Percentiles rank a stretch among this genome's conserved stretches.
Evolutionary conservation across 2,797 vertebrate genomes (phyloP).

Genomic region (Mionectes olivaceus): DNA sequence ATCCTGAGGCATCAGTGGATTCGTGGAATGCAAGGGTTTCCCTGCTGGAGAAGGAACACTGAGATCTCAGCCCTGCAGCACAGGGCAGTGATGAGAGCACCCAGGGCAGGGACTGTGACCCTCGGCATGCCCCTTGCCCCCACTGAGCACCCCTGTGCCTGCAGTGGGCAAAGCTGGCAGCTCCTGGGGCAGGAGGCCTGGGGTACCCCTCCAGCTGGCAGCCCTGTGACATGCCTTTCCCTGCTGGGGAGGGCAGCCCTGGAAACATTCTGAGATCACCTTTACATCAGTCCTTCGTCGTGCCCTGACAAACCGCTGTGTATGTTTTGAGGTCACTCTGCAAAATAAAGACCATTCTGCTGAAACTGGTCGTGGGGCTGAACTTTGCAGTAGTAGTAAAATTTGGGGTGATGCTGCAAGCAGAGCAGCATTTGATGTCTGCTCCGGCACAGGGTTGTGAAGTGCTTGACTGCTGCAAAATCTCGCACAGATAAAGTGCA

Average conservation of each 20-base stretch:
- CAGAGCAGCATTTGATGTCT: neutral
- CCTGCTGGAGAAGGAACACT: rapidly evolving
- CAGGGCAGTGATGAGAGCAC: rapidly evolving
- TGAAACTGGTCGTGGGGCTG: rapidly evolving
- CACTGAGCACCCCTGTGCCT: neutral
- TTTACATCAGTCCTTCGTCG: neutral
- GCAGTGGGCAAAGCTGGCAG: rapidly evolving
- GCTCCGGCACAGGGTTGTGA: neutral
- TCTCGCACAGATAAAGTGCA: neutral
- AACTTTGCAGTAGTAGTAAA: neutral
- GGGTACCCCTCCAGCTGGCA: neutral
- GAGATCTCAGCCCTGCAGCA: neutral
- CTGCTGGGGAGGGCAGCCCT: neutral
- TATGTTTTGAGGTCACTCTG: neutral
- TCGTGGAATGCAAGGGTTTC: neutral
- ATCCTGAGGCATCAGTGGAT: rapidly evolving
- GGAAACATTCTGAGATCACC: neutral
- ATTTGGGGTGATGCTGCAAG: neutral
- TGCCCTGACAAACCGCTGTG: neutral
- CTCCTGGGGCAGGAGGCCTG: rapidly evolving
- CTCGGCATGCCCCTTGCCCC: rapidly evolving
- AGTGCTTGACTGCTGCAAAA: neutral
- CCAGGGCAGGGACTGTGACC: neutral
- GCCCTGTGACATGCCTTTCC: neutral
- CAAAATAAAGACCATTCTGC: neutral